Conservation (phyloP, 2,797 vertebrate species). For the Hydrophis major region DNA sequence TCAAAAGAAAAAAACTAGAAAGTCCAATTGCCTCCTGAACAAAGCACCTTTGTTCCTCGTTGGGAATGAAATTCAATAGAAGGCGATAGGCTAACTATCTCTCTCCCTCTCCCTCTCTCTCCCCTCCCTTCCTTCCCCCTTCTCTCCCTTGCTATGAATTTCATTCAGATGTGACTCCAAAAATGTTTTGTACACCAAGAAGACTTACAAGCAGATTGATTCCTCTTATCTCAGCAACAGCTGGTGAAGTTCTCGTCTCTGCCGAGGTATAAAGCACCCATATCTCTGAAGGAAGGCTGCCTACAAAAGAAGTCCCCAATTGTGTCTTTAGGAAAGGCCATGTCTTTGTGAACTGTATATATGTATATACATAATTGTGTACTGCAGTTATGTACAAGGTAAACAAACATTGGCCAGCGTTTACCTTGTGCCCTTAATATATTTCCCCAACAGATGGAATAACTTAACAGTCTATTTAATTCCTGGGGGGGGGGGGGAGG, state of each 20-base stretch:
- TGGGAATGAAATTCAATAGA: not conserved
- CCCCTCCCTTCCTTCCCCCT: too few species aligned
- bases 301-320: not conserved
- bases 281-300: not conserved
- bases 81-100: not conserved
- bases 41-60: too few species aligned
- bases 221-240: conserved; percentile 8
- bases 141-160: not conserved
- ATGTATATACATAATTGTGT: too few species aligned
- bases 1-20: too few species aligned
- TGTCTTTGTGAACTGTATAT: not conserved
- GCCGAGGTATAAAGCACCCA: not conserved
- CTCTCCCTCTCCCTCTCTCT: not conserved
- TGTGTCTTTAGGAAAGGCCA: not conserved
- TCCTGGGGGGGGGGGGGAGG: conserved; percentile 51
- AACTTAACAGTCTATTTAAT: conserved; percentile 71
- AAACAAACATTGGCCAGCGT: not conserved
- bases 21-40: too few species aligned
- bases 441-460: conserved; percentile 68
- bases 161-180: conserved; percentile 3
- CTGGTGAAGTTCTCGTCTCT: not conserved
- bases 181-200: not conserved
- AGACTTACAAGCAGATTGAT: not conserved
- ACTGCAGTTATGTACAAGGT: not conserved
- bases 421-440: conserved; percentile 42